Base-by-base conservation (phyloP, 2,797 vertebrate genomes). In the Liasis olivaceus region DNA sequence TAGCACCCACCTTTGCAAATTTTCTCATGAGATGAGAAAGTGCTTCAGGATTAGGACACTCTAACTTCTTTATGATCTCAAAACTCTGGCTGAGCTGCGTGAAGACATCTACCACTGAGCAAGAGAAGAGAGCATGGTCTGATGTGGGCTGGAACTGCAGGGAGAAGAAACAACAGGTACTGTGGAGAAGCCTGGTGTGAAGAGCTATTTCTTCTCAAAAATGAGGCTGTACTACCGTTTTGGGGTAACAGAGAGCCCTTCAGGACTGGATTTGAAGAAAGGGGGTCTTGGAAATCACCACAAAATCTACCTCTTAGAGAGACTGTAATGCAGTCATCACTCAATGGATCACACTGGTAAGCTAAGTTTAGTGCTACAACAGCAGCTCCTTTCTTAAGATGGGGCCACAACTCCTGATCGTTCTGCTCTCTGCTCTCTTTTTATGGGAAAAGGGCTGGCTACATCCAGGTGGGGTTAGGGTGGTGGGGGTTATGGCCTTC, bases 31-130 rank as follows among this genome's bases (percentile, higher is more conserved):
- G 98, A 97, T 99, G 99, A 96, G 99, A 99, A 17, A 99, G 98
- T 36, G 99, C 99, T 97, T 99, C 99, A 60, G 99, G 99, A 96
- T 99, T 99, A 31, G 99, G 99, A 93, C 99, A 99, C 97, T 99
- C 99, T 96, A 99, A 97, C 96, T 99, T 99, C 98, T 98, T 99
- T 96, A 99, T 99, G 94, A 99, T 99, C 98, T 99, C 99, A 97
- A 99, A 99, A 96, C 99, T 99, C 97, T 99, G 99, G 97, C 99
- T 99, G 92, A 99, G 98, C 95, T 99, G 99, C 89, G 99, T 99
- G 96, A 99, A 99, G 96, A 99, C 99, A 88, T 99, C 99, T 94
- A 99, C 99, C 97, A 99, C 99, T 0, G 99, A 99, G 95, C 99
- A 99, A 89, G 99, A 99, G 96, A 99, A 99, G 93, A 99, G 98